A percentile compares a stretch with the other conserved stretches of the same genome.
phyloP scores from a whole-genome alignment of 2,888 invertebrate species.

The Ophioninae sp. region DNA sequence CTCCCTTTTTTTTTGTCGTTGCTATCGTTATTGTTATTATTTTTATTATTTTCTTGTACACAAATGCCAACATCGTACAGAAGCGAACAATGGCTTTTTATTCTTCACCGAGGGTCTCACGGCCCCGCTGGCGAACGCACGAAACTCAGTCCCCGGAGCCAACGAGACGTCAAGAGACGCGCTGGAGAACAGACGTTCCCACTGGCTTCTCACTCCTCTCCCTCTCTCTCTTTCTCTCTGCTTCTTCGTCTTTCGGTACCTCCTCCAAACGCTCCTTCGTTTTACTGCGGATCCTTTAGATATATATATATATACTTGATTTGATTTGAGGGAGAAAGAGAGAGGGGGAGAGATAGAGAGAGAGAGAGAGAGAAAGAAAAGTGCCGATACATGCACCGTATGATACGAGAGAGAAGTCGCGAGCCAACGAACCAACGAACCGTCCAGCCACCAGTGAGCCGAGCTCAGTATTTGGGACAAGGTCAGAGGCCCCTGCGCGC shows the following conservation, averaged over 20 bases:
- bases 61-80: constrained; percentile 4
- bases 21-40: background rate
- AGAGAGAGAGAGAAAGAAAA: constrained; percentile 42
- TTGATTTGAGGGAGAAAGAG: constrained; percentile 31
- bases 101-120: constrained; percentile 57
- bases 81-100: constrained; percentile 52
- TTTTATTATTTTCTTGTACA: background rate
- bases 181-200: constrained; percentile 1
- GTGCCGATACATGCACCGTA: constrained; percentile 50
- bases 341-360: constrained; percentile 57
- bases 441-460: constrained; percentile 67
- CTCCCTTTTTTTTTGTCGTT: background rate
- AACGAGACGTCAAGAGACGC: constrained; percentile 47
- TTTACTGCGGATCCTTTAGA: constrained; percentile 46
- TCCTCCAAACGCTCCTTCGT: background rate
- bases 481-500: constrained; percentile 79
- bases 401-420: constrained; percentile 66
- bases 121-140: constrained; percentile 61
- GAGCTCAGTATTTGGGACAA: constrained; percentile 80
- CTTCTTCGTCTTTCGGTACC: constrained; percentile 10
- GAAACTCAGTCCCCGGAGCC: constrained; percentile 48
- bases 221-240: constrained; percentile 9
- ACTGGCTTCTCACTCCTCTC: constrained; percentile 23
- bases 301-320: constrained; percentile 50
- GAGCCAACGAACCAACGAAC: constrained; percentile 68